These are phyloP conservation scores for Opisthograptis luteolata DNA, from an alignment of 2,888 invertebrate genomes.

Conservation along the genomic window DNA sequence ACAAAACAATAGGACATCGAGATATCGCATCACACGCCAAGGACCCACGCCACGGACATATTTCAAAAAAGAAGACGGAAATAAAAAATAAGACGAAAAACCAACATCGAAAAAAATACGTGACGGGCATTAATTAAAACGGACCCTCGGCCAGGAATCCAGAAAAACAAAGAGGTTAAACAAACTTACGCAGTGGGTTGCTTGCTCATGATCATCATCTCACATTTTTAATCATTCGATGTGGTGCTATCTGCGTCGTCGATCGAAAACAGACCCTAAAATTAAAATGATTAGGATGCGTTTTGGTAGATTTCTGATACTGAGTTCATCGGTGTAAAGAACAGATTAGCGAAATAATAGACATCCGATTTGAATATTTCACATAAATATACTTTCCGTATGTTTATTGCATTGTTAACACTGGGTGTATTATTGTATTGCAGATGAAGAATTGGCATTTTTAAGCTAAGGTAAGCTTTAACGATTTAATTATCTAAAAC, in stretches of 20 bases:
- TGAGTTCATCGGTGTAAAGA: constrained; percentile 39
- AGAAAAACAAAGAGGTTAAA: constrained; percentile 82
- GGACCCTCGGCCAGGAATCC: constrained; percentile 81
- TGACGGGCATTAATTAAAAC: constrained; percentile 85
- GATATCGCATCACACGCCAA: constrained; percentile 79
- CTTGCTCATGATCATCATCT: constrained; percentile 82
- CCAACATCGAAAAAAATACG: constrained; percentile 80
- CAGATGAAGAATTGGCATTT: too few species aligned
- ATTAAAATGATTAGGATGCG: constrained; percentile 48
- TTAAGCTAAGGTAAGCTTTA: too few species aligned
- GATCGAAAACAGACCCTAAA: constrained; percentile 60
- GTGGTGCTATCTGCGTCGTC: constrained; percentile 55
- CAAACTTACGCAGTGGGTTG: constrained; percentile 82
- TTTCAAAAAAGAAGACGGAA: constrained; percentile 80
- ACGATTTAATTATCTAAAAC: too few species aligned
- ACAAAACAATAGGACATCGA: constrained; percentile 81
- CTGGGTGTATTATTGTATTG: too few species aligned
- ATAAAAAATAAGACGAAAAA: constrained; percentile 61
- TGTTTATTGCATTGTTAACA: too few species aligned
- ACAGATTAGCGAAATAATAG: constrained; percentile 3
- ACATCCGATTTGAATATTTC: neutral
- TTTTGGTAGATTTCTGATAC: constrained; percentile 37
- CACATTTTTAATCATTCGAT: constrained; percentile 82
- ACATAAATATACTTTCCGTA: too few species aligned
- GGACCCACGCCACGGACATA: constrained; percentile 75